Base-by-base conservation (phyloP, 2,888 invertebrate species). In the Eristalinus aeneus region DNA sequence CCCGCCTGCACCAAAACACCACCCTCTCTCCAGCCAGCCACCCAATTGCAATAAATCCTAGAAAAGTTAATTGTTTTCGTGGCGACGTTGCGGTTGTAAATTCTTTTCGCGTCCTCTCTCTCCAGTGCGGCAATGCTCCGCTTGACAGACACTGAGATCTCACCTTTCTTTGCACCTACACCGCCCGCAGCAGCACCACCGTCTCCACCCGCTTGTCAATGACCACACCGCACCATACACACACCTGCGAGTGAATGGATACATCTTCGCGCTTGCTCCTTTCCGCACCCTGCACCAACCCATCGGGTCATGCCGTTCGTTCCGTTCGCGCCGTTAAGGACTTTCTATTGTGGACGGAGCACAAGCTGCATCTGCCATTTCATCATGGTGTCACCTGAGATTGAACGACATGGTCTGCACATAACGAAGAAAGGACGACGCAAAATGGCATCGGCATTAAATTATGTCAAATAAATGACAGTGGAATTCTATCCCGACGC, bases 381-480 rank as follows among this genome's bases (percentile, higher is more conserved):
- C 86, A 86, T 86, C 86, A 86, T 86, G 78, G 82, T 86, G 86
- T 86, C 86, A 82, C 82, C 86, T 86, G 86, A 86, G 86, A 86
- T 86, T 86, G 86, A 86, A 86, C 86, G 82, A 81, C 86, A 82
- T 71, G 77, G 82, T 86, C 64, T 78, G 75, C 82, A 82, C 76
- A 85, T 81, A 85, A 85, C 85, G 73, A 81, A 85, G 76, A 74
- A 81, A 74, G 86, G 82, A 86, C 86, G 82, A 86, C 86, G 74
- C 82, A 77, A 86, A 82, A 77, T 86, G 86, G 69, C 86, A 86
- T 86, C 78, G 82, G 86, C 86, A 86, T 86, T 86, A 86, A 86
- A 86, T 86, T 86, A 86, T 86, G 86, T 86, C 86, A 86, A 86
- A 86, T 82, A 86, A 86, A 86, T 86, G 86, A 86, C 86, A 82